Evolutionary conservation across 2,113 vertebrate genomes (phyloP), one percentile per base, ranked within the genome.

Genomic region (Elanus axillaris): DNA sequence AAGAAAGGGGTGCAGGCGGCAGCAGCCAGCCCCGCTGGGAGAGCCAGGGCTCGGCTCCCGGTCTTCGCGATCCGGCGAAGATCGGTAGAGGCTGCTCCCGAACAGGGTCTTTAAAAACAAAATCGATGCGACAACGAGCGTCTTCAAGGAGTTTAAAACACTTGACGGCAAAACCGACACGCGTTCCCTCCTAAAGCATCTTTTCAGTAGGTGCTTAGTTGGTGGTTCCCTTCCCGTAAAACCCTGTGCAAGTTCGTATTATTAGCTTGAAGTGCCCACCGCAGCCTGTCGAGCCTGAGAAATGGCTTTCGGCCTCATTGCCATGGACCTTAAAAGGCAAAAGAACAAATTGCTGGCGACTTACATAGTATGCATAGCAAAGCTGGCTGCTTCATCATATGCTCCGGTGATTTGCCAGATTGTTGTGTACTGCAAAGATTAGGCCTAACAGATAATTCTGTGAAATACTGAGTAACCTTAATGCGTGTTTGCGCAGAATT

Each of bases 321-420:
- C 71, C 42, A 1, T 58, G 83, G 69, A n/a, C 93, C 93, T 93
- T 97, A 94, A 97, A 97, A 94, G 96, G 95, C 74, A 89, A 85
- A 92, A 31, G 31, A 1, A 17, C 55, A 71, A 69, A 76, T 62
- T 43, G 55, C 56, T 91, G 71, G 69, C 12, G 10, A 58, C 80
- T 84, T 74, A 16, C 87, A 76, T 53, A 85, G 88, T 7, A 7
- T 2, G 32, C 74, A 90, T 31, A 91, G 89, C 56, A 52, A 42
- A 94, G 74, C 80, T 34, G 66, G 88, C 78, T 50, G 16, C 69
- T 67, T 22, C 59, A 12, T 45, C 42, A 0, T 59, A 3, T 5
- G 52, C 64, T 83, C 56, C 71, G 40, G 59, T 23, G 27, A 29
- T 38, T 48, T 90, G 73, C 80, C 80, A 47, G 72, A 34, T 43